phyloP scores from a whole-genome alignment of 2,797 vertebrate genomes.

The Spheniscus humboldti region DNA sequence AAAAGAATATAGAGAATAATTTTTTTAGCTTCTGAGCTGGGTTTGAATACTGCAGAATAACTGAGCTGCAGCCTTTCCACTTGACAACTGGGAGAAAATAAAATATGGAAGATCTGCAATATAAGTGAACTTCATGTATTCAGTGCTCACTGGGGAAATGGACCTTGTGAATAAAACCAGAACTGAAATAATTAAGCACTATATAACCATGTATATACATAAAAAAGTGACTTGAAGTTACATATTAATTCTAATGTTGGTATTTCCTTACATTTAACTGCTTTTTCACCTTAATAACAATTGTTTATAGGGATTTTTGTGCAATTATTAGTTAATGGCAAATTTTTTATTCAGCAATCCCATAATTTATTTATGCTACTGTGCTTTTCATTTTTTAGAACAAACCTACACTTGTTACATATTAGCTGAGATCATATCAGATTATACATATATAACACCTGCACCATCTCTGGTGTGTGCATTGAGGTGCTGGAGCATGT shows the following conservation, averaged over 20 bases:
- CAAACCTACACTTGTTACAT: not conserved
- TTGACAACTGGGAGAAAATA: not conserved
- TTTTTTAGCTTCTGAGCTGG: not conserved
- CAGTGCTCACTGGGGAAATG: not conserved
- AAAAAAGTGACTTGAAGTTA: not conserved
- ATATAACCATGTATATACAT: not conserved
- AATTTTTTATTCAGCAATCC: not conserved
- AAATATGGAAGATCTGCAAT: not conserved
- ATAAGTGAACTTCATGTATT: not conserved
- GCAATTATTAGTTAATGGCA: not conserved
- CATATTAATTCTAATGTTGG: not conserved
- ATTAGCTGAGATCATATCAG: not conserved
- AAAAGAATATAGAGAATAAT: rapidly evolving
- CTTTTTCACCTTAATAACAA: not conserved
- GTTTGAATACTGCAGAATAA: not conserved
- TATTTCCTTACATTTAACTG: not conserved
- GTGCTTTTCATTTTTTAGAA: not conserved
- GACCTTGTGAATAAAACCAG: not conserved
- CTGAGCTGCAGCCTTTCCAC: not conserved
- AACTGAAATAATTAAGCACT: not conserved
- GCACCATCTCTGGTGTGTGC: not conserved
- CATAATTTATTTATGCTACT: not conserved
- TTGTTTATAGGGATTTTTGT: not conserved
- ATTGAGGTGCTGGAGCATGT: too few relatives aligned
- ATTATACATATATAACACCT: not conserved